Percentiles rank a stretch among this genome's conserved stretches.
These are phyloP conservation scores for Lontra canadensis DNA, from an alignment of 2,113 vertebrate species.

Conservation along the genomic window DNA sequence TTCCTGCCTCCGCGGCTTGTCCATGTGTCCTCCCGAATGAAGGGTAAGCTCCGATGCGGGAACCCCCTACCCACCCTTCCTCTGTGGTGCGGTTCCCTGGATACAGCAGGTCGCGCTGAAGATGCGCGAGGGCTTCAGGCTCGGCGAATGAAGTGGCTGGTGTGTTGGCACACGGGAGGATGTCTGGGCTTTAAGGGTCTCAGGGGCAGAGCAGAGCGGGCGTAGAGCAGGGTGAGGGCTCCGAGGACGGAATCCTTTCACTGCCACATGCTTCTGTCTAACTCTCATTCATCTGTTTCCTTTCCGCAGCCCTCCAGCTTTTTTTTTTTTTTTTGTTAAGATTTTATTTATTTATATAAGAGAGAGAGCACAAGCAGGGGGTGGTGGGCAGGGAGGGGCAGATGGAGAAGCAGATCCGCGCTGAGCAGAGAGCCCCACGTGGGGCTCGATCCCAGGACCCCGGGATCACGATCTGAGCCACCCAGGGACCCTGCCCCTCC, in stretches of 20 bases:
- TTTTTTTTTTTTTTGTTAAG: not conserved
- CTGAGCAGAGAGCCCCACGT: not conserved
- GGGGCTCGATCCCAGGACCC: not conserved
- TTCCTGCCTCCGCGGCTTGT: not conserved
- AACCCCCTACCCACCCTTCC: accelerated
- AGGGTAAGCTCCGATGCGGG: not conserved
- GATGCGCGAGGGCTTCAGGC: accelerated
- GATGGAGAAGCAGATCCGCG: not conserved
- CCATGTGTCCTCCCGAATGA: not conserved
- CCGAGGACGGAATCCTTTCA: accelerated
- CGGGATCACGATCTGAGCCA: not conserved
- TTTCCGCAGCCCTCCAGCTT: not conserved
- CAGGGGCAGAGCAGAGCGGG: not conserved
- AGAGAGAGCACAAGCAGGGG: not conserved
- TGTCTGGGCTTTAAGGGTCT: accelerated
- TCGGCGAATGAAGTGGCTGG: accelerated
- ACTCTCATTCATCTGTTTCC: not conserved
- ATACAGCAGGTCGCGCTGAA: accelerated
- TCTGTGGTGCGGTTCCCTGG: accelerated
- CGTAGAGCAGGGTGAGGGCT: not conserved
- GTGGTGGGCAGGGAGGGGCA: too few species aligned
- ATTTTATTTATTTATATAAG: not conserved
- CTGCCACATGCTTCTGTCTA: not conserved
- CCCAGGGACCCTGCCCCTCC: not conserved
- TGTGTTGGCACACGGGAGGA: not conserved